Conservation (phyloP, 2,113 vertebrate species). For the Xyliphius kryptos region DNA sequence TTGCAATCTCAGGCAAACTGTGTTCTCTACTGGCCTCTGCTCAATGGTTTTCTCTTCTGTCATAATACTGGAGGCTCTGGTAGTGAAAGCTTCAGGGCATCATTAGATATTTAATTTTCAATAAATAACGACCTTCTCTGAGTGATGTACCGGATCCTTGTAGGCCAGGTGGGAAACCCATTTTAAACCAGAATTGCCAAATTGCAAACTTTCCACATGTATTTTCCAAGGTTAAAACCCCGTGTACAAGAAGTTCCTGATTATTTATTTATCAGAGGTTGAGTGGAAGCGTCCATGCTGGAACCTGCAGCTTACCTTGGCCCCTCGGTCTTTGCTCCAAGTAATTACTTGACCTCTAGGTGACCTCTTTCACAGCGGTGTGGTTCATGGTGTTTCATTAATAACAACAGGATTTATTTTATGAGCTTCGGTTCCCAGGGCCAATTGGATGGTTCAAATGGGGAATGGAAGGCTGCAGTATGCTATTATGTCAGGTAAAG, state of each 20-base stretch:
- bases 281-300: conserved; percentile 22
- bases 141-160: conserved; percentile 50
- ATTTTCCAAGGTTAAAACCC: conserved; percentile 42
- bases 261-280: conserved; percentile 47
- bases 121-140: conserved; percentile 51
- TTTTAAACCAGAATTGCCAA: conserved; percentile 45
- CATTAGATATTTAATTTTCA: conserved; percentile 55
- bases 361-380: conserved; percentile 25
- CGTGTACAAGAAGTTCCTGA: conserved; percentile 37
- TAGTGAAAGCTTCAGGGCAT: conserved; percentile 47
- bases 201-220: conserved; percentile 49
- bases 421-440: conserved; percentile 25
- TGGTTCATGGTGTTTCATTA: conserved; percentile 34
- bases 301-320: not conserved
- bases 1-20: conserved; percentile 11
- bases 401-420: conserved; percentile 42
- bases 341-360: conserved; percentile 22
- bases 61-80: conserved; percentile 36
- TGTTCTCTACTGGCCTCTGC: conserved; percentile 17
- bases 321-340: not conserved
- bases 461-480: not conserved
- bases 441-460: conserved; percentile 23
- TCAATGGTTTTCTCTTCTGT: conserved; percentile 44
- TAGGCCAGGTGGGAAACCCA: conserved; percentile 52
- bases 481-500: conserved; percentile 26